Evolutionary conservation across 2,888 invertebrate genomes (phyloP), one percentile per base, ranked within the genome.

Genomic region (Taenaris catops): DNA sequence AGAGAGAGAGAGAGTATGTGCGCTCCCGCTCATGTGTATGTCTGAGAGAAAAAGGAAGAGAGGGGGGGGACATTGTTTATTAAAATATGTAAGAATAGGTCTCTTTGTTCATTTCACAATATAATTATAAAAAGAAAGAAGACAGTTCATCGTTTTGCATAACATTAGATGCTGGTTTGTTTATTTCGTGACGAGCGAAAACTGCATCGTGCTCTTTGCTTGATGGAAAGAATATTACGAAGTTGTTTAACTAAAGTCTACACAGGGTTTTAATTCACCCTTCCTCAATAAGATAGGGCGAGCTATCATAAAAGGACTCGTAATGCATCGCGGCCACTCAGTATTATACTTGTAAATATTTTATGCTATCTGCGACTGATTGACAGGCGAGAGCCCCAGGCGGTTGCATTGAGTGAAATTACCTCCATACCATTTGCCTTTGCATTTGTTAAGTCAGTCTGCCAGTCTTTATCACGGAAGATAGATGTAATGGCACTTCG

Each of bases 261-360:
- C 16, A 10, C 9, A 12, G 34, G 39, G 17, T 34, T 44, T 38
- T 38, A 42, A 38, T 54, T 51, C 55, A 62, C 71, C 72, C 72
- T 43, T 55, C 41, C 37, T 52, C 46, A 54, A 55, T 50, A 53
- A 49, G 57, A 57, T 55, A 55, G 55, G 48, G 48, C 23, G 23
- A 31, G 31, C 23, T 16, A 21, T 17, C 31, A 31, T 20, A 29
- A 23, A 79, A 69, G 60, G 54, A 62, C 63, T 60, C 60, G 66
- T 81, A 83, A 84, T 83, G 74, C 74, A 73, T 23, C 23, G 73
- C 60, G 72, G 69, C 66, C 72, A 67, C 67, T 65, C 62, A 58
- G 75, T 70, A 84, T 80, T 76, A 73, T 63, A 63, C 69, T 71
- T 71, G 78, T 84, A 70, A 83, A 86, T 86, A 83, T 78, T 83